These are phyloP conservation scores for Hylaeus volcanicus DNA, from an alignment of 1,140 invertebrate species.

Conservation along the genomic window DNA sequence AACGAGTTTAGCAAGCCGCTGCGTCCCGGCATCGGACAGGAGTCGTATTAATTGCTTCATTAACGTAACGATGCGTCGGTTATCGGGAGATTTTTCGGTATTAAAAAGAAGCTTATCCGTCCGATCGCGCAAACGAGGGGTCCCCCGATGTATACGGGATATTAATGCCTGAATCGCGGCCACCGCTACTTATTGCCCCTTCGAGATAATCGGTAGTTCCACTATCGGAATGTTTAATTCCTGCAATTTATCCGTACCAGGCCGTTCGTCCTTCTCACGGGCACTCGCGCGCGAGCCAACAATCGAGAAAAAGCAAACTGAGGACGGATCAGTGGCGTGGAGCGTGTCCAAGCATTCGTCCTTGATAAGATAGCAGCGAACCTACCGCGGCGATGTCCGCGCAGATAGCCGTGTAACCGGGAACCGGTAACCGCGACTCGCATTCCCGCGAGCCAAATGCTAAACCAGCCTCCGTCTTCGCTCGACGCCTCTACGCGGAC, in stretches of 20 bases:
- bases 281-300: background rate
- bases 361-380: slow-evolving; percentile 63
- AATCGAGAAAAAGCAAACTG: slow-evolving; percentile 28
- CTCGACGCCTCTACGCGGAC: slow-evolving; percentile 33
- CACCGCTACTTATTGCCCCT: slow-evolving; percentile 24
- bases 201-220: slow-evolving; percentile 29
- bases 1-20: slow-evolving; percentile 32
- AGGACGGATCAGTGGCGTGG: slow-evolving; percentile 45
- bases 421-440: slow-evolving; percentile 58
- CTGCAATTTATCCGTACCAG: slow-evolving; percentile 39
- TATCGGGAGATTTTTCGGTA: slow-evolving; percentile 42
- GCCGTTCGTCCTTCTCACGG: slow-evolving; percentile 9
- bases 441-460: slow-evolving; percentile 53
- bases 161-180: slow-evolving; percentile 35
- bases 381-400: slow-evolving; percentile 49
- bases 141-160: slow-evolving; percentile 20
- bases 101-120: slow-evolving; percentile 32
- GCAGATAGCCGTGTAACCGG: slow-evolving; percentile 51
- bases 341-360: slow-evolving; percentile 57
- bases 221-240: slow-evolving; percentile 48
- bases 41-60: slow-evolving; percentile 48
- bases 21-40: background rate
- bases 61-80: slow-evolving; percentile 50
- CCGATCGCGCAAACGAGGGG: slow-evolving; percentile 40
- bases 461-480: slow-evolving; percentile 24